Conservation (phyloP, 2,113 vertebrate genomes). For the Symphodus melops region DNA sequence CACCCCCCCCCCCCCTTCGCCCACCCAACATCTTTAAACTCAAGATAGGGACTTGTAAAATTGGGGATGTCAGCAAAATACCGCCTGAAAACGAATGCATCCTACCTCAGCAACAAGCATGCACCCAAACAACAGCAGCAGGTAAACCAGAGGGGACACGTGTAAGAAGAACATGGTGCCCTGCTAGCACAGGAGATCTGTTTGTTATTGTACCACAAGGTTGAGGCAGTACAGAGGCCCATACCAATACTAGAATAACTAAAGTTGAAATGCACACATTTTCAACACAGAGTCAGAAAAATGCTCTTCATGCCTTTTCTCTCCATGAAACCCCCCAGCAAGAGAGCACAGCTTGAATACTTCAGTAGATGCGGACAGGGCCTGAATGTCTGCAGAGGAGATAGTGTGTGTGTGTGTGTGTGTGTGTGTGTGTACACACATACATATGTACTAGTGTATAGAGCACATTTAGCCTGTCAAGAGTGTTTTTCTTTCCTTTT, state of each 20-base stretch:
- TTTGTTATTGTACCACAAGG: too few species aligned
- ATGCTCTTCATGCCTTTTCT: not conserved
- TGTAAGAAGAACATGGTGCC: not conserved
- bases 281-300: not conserved
- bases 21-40: conserved; percentile 61
- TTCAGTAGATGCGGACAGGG: not conserved
- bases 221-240: too few species aligned
- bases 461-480: conserved; percentile 20
- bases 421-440: not conserved
- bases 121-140: conserved; percentile 65
- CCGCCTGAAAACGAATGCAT: conserved; percentile 44
- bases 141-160: conserved; percentile 18
- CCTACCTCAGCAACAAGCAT: conserved; percentile 60
- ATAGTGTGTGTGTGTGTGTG: not conserved
- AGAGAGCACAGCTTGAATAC: not conserved
- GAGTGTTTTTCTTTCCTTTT: not conserved
- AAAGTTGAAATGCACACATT: not conserved
- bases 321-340: not conserved
- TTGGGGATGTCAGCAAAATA: conserved; percentile 68
- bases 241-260: too few species aligned
- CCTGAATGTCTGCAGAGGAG: conserved; percentile 25
- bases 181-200: too few species aligned
- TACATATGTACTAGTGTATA: conserved; percentile 5
- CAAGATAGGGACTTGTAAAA: conserved; percentile 55
- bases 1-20: conserved; percentile 5